Conservation (phyloP, 2,797 vertebrate genomes). For the Odontamblyopus lacepedii region DNA sequence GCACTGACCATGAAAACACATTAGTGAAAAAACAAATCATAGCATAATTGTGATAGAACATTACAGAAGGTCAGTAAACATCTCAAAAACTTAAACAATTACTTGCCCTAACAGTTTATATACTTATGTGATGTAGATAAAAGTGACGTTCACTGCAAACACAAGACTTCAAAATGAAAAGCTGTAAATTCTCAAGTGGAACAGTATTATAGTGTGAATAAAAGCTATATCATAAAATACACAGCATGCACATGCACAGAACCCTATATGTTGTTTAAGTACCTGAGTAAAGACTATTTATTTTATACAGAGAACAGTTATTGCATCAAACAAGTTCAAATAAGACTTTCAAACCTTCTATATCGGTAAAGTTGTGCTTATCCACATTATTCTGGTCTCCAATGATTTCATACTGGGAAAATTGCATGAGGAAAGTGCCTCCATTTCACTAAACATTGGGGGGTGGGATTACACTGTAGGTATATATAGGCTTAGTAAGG, state of each 20-base stretch:
- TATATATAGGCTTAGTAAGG: background rate
- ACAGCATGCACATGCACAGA: too few species aligned
- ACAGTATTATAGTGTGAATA: background rate
- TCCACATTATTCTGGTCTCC: constrained; percentile 4
- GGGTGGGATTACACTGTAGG: background rate
- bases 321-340: background rate
- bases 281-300: background rate
- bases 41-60: too few species aligned
- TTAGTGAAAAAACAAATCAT: too few species aligned
- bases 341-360: background rate
- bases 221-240: background rate
- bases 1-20: too few species aligned
- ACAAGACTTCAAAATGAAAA: too few species aligned
- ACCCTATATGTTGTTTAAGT: background rate
- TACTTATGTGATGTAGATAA: too few species aligned
- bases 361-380: constrained; percentile 12
- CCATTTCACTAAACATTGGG: background rate
- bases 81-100: too few species aligned
- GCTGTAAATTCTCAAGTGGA: background rate
- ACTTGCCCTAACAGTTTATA: too few species aligned
- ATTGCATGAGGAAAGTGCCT: constrained; percentile 5
- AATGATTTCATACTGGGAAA: background rate
- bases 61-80: too few species aligned
- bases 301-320: background rate
- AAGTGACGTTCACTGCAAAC: too few species aligned